Evolutionary conservation across 2,888 invertebrate genomes (phyloP), one percentile per base, ranked within the genome.

Genomic region (Nudaria mundana): DNA sequence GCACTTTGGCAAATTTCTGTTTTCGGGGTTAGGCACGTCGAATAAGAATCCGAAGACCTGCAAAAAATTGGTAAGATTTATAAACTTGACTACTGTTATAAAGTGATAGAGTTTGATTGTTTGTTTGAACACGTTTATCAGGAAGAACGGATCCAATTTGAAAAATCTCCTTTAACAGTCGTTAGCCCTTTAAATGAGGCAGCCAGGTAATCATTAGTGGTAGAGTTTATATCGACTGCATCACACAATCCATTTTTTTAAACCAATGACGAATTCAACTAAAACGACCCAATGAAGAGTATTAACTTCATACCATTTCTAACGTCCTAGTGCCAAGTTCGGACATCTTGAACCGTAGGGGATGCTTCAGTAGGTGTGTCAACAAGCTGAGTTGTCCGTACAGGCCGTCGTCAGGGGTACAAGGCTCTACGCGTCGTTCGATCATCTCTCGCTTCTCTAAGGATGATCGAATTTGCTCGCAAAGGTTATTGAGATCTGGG

Each of bases 1-100:
- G 81, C 98, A 98, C 77, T 97, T 97, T 0, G 98, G 98, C 26
- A 97, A 91, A 65, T 96, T 94, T 1, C 97, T 92, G 56, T 94
- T 92, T 30, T 93, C 92, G 0, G 97, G 95, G 61, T 94, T 96
- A 0, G 98, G 97, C 48, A 98, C 91, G 41, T 96, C 96, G 74
- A 98, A 98, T 1, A 98, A 89, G 72, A 95, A 96, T 30, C 95
- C 94, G 69, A 97, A 97, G 0, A 96, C 91, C 88, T 94, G 82
- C 15, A 8, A 22, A 15, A 13, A 26, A 23, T 30, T 10, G 20
- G n/a, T n/a, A n/a, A 10, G 25, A 20, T 7, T 2, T 5, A 15
- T 14, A n/a, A n/a, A 14, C 28, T 8, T n/a, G 3, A 28, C 4
- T 1, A 7, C n/a, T 26, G 2, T 12, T n/a, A n/a, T n/a, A n/a